These are phyloP conservation scores for Homarus gammarus DNA, from an alignment of 2,888 invertebrate genomes.

Conservation along the genomic window DNA sequence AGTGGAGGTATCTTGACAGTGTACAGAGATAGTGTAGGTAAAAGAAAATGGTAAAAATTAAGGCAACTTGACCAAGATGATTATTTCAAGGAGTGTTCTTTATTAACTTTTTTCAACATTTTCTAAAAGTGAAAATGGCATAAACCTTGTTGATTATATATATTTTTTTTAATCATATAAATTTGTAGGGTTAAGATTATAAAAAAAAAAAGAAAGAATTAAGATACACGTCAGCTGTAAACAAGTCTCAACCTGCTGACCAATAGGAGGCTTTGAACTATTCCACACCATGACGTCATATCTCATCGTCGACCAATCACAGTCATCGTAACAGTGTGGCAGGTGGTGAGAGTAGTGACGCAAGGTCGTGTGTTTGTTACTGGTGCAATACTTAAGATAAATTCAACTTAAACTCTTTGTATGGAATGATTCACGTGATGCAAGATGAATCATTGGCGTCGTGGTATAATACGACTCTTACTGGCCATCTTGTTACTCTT, in stretches of 20 bases:
- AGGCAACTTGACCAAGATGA: too few species aligned
- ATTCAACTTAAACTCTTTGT: not conserved
- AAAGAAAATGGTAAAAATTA: too few species aligned
- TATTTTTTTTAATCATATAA: too few species aligned
- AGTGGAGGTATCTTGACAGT: too few species aligned
- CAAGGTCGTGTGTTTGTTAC: not conserved
- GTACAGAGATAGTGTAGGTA: too few species aligned
- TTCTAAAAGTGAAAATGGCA: too few species aligned
- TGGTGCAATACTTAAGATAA: not conserved
- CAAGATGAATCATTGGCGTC: slow-evolving; percentile 54
- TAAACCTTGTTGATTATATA: too few species aligned
- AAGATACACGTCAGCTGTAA: slow-evolving; percentile 44
- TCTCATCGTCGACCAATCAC: not conserved
- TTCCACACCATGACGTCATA: slow-evolving; percentile 9
- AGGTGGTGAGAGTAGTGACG: slow-evolving; percentile 55
- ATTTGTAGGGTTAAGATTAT: too few species aligned
- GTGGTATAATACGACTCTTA: slow-evolving; percentile 19
- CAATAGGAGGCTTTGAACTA: too few species aligned
- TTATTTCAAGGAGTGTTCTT: too few species aligned
- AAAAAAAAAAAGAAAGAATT: too few species aligned
- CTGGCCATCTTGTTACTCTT: slow-evolving; percentile 12
- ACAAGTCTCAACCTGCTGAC: not conserved
- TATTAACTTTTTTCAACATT: too few species aligned
- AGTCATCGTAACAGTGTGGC: not conserved
- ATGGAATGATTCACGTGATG: slow-evolving; percentile 53